Percentiles rank a stretch among this genome's conserved stretches.
These are phyloP conservation scores for Pocota personata DNA, from an alignment of 2,888 invertebrate genomes.

Conservation along the genomic window DNA sequence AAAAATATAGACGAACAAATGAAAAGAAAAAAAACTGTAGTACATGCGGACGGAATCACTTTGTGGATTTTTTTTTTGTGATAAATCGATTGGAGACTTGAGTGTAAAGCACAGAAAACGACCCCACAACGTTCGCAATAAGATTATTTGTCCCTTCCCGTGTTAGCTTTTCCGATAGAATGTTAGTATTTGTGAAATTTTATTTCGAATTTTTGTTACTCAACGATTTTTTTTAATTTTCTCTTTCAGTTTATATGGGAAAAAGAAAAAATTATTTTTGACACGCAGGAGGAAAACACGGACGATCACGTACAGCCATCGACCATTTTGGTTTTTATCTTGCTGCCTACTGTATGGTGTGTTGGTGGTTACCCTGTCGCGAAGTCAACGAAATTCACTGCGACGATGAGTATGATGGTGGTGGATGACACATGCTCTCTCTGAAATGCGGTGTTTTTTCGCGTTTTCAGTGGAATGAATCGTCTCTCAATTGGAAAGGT, in stretches of 20 bases:
- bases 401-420: conserved; percentile 53
- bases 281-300: conserved; percentile 73
- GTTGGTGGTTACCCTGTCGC: conserved; percentile 73
- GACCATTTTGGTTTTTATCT: conserved; percentile 80
- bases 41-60: conserved; percentile 44
- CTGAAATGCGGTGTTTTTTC: conserved; percentile 52
- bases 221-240: conserved; percentile 13
- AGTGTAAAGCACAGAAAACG: conserved; percentile 44
- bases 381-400: conserved; percentile 69
- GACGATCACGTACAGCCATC: conserved; percentile 76
- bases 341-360: conserved; percentile 77
- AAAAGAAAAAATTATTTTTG: conserved; percentile 55
- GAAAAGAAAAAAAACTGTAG: not conserved
- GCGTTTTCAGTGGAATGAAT: conserved; percentile 34
- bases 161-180: conserved; percentile 6
- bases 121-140: conserved; percentile 24
- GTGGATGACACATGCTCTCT: conserved; percentile 70
- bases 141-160: conserved; percentile 25
- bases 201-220: not conserved
- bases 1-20: not conserved
- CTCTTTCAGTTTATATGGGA: conserved; percentile 8
- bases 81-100: conserved; percentile 69
- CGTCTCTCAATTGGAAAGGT: conserved; percentile 68
- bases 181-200: not conserved
- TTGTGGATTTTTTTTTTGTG: conserved; percentile 63